Evolutionary conservation across 2,113 vertebrate species (phyloP), one percentile per base, ranked within the genome.

Genomic region (Caranx melampygus): DNA sequence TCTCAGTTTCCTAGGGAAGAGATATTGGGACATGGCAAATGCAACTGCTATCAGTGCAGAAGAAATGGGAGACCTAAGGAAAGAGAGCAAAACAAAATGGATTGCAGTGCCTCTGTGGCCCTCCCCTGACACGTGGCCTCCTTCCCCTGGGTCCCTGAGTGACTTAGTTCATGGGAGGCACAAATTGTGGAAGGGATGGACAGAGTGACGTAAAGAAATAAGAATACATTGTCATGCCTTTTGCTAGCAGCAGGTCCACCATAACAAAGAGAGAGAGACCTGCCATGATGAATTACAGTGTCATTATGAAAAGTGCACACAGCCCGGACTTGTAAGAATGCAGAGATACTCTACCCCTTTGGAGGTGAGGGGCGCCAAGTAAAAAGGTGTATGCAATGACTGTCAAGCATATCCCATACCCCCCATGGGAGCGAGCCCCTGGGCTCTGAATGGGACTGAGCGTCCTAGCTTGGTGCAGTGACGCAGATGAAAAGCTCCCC

Each of bases 61-160:
- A 86, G 79, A 78, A 83, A 85, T 59, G 61, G 62, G 31, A 81
- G 82, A 82, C 71, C 58, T 67, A 61, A 86, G 85, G 81, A 92
- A 93, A 90, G 91, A 80, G 86, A 93, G 90, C 86, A 86, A 93
- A 91, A 91, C 88, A 91, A 94, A 94, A 90, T 88, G 80, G 90
- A 95, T 94, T 92, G 90, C 80, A 93, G 88, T 64, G 86, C 80
- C 49, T 91, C 83, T 81, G 78, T 92, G 73, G 76, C 67, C 78
- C 85, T 92, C 91, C 90, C 84, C 83, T 88, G 92, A 92, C 88
- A 91, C 92, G 81, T 81, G 85, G 81, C 85, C 86, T 91, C 76
- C 79, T 84, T 88, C 84, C 72, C 54, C 34, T 1, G 11, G 66
- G 62, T 83, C 64, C 76, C 84, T 72, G 37, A 83, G 66, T 71